These are phyloP conservation scores for Hydrotaea diabolus DNA, from an alignment of 2,888 invertebrate genomes.

Conservation along the genomic window DNA sequence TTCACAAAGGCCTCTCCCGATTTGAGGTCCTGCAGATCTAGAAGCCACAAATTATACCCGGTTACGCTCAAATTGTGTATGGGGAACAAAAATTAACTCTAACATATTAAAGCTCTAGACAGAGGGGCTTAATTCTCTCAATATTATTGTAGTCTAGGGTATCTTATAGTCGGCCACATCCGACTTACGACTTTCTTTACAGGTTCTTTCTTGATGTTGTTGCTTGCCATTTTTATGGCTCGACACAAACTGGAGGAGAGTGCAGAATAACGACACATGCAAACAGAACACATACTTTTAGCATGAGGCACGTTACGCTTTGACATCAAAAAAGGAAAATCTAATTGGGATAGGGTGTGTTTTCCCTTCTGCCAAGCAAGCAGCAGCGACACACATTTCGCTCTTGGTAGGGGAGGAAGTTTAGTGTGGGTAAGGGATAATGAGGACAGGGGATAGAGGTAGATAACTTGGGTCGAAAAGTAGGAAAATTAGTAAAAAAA, in stretches of 20 bases:
- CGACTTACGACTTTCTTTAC: no score
- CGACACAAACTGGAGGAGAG: neutral
- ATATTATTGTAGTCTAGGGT: no score
- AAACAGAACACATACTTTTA: conserved; percentile 19
- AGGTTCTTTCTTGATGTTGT: neutral
- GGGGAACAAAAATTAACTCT: no score
- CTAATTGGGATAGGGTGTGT: conserved; percentile 42
- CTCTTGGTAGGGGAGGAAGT: neutral
- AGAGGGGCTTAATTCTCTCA: no score
- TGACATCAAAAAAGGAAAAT: conserved; percentile 37
- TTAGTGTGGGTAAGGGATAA: neutral
- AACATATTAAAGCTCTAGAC: no score
- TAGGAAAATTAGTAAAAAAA: neutral
- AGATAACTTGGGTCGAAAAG: neutral
- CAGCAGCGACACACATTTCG: neutral
- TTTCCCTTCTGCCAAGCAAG: neutral
- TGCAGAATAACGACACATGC: neutral
- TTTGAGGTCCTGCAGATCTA: no score
- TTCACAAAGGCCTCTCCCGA: no score
- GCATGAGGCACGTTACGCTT: conserved; percentile 8
- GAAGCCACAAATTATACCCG: no score
- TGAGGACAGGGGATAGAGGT: neutral
- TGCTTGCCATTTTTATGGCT: conserved; percentile 26
- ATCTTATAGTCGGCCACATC: no score
- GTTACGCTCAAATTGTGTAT: no score